A percentile compares a stretch with the other conserved stretches of the same genome.
Conservation (phyloP, 2,888 invertebrate genomes). For the Dorcus parallelipipedus region DNA sequence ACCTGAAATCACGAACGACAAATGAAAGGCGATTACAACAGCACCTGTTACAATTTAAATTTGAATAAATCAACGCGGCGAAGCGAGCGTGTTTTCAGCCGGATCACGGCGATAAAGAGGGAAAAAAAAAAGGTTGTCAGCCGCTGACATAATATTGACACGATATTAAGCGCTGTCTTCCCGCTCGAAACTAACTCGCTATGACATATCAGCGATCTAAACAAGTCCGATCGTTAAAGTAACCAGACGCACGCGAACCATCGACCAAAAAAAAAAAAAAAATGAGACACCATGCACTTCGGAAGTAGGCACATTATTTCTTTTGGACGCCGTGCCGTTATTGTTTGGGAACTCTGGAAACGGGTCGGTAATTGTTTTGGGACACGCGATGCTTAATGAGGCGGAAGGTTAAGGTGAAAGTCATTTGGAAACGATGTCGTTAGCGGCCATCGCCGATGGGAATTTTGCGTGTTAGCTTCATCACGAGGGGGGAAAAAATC, state of each 20-base stretch:
- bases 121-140: too few species aligned
- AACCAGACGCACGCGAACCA: constrained; percentile 18
- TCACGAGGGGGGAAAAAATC: too few species aligned
- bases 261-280: background rate
- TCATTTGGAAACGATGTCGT: background rate
- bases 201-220: constrained; percentile 42
- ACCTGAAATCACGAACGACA: too few species aligned
- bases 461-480: too few species aligned
- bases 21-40: too few species aligned
- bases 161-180: background rate
- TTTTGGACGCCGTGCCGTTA: background rate
- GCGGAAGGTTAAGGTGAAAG: background rate
- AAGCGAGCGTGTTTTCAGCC: too few species aligned
- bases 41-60: too few species aligned
- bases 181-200: constrained; percentile 33
- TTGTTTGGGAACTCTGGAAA: background rate
- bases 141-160: background rate
- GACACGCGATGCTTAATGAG: constrained; percentile 5
- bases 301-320: background rate
- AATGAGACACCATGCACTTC: constrained; percentile 2
- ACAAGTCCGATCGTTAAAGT: constrained; percentile 34
- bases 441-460: background rate
- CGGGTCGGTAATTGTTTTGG: background rate
- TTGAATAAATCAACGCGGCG: too few species aligned
- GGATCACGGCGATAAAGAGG: too few species aligned